phyloP scores from a whole-genome alignment of 2,888 invertebrate species.

The Synanthedon vespiformis region DNA sequence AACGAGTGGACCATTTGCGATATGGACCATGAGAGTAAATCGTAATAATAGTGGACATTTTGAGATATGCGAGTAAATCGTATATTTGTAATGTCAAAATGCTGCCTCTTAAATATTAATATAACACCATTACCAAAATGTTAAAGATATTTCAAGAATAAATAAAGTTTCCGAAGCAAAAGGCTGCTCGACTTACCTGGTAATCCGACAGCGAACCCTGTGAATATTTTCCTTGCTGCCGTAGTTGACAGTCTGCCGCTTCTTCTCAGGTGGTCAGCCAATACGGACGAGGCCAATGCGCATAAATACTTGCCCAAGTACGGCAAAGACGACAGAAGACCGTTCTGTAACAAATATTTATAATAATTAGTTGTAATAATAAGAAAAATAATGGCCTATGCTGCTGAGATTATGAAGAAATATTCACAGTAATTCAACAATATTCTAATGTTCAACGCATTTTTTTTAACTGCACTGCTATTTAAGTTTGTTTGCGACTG shows the following conservation, averaged over 20 bases:
- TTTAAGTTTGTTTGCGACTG: too few relatives aligned
- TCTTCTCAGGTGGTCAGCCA: slow-evolving; percentile 79
- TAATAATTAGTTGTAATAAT: neutral
- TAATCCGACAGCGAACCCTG: slow-evolving; percentile 55
- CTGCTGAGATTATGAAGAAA: too few relatives aligned
- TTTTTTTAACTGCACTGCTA: too few relatives aligned
- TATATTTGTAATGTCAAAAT: neutral
- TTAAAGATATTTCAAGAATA: neutral
- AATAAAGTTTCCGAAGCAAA: slow-evolving; percentile 40
- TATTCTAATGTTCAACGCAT: too few relatives aligned
- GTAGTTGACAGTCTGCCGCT: slow-evolving; percentile 80
- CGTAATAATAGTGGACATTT: too few relatives aligned
- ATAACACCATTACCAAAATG: too few relatives aligned
- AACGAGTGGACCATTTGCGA: too few relatives aligned
- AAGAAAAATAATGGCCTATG: too few relatives aligned
- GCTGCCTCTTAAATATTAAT: neutral
- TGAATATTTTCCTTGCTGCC: slow-evolving; percentile 72
- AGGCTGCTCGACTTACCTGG: slow-evolving; percentile 39
- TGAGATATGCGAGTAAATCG: too few relatives aligned
- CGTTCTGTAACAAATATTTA: slow-evolving; percentile 72
- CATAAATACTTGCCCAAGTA: slow-evolving; percentile 89
- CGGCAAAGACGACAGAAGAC: slow-evolving; percentile 84
- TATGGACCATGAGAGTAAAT: too few relatives aligned
- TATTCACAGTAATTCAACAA: too few relatives aligned
- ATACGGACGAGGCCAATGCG: slow-evolving; percentile 78